Base-by-base conservation (phyloP, 2,113 vertebrate genomes). In the Chroicocephalus ridibundus region DNA sequence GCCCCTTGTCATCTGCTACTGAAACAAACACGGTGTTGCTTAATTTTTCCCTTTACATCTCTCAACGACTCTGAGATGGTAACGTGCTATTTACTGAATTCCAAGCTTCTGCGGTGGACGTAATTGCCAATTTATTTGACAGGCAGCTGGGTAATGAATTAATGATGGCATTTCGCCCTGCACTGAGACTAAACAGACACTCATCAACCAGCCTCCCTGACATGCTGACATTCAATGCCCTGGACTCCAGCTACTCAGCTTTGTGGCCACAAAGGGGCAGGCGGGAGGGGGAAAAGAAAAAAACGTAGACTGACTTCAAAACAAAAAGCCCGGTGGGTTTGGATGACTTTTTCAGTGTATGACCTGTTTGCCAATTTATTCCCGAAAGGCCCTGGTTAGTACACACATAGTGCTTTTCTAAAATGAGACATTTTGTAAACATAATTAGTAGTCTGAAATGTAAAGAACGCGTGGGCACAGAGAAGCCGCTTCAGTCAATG, bases 101-200 rank as follows among this genome's bases (percentile, higher is more conserved):
- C 99, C 98, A 98, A 98, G 98, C 98, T 99, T 98, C 97, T 95
- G 97, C 96, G 18, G 97, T 98, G 97, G 98, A 98, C 61, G 97
- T 99, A 99, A 99, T 99, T 99, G 99, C 98, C 99, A 99, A 99
- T 99, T 99, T 99, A 99, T 99, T 99, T 99, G 99, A 99, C 99
- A 99, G 99, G 99, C 99, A 99, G 99, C 99, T 98, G 99, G 98
- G 98, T 99, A 99, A 99, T 99, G 99, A 99, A 99, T 99, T 99
- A 99, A 99, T 99, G 99, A 99, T 99, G 99, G 99, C 99, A 99
- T 99, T 99, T 99, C 98, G 98, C 99, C 99, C 98, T 98, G 98
- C 98, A 97, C 98, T 98, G 99, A 99, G 99, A 99, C 99, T 99
- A 99, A 99, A 99, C 98, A 98, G 98, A 98, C 99, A 98, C 98